Conservation (phyloP, 2,888 invertebrate genomes). For the Oasisia sp. region DNA sequence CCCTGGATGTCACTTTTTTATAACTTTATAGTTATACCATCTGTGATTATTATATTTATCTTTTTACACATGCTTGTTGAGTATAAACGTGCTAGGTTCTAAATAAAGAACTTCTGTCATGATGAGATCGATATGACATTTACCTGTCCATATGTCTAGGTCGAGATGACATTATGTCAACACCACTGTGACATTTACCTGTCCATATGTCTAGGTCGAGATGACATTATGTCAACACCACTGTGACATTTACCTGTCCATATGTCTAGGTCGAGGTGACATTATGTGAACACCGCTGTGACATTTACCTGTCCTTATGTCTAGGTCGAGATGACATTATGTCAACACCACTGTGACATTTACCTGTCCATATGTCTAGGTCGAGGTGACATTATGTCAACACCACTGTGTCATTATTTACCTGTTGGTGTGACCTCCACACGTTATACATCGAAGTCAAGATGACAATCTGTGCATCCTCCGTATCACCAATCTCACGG, state of each 20-base stretch:
- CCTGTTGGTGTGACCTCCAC: slow-evolving; percentile 92
- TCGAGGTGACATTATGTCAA: not conserved
- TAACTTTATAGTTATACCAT: too few species aligned
- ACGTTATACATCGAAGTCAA: slow-evolving; percentile 91
- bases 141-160: slow-evolving; percentile 58
- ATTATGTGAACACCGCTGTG: slow-evolving; percentile 70
- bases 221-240: slow-evolving; percentile 77
- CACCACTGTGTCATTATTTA: too few species aligned
- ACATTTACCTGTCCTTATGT: slow-evolving; percentile 40
- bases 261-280: slow-evolving; percentile 83
- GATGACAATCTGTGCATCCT: slow-evolving; percentile 94
- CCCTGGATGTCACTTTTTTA: too few species aligned
- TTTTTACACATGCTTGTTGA: too few species aligned
- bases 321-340: slow-evolving; percentile 89
- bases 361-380: slow-evolving; percentile 79
- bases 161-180: slow-evolving; percentile 89
- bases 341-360: slow-evolving; percentile 60
- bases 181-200: slow-evolving; percentile 40
- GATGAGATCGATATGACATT: too few species aligned
- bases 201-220: slow-evolving; percentile 75
- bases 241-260: slow-evolving; percentile 40
- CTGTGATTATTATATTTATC: too few species aligned
- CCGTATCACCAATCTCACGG: slow-evolving; percentile 21
- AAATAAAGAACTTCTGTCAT: too few species aligned
- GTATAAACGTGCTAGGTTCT: too few species aligned